Percentiles rank a stretch among this genome's conserved stretches.
Conservation (phyloP, 2,888 invertebrate genomes). For the Caenorhabditis drosophilae region DNA sequence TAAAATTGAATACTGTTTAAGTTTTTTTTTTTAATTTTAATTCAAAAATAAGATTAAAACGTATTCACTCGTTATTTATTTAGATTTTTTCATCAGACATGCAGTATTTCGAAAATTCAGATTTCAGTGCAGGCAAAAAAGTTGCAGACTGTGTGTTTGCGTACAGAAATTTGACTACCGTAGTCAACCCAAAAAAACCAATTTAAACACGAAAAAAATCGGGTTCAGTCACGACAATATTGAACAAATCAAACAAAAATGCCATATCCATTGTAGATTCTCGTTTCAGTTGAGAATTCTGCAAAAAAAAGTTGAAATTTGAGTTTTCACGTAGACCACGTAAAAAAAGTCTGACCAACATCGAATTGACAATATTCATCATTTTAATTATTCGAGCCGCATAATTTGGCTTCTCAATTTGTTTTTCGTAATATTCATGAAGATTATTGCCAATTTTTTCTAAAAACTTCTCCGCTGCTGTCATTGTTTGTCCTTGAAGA, state of each 20-base stretch:
- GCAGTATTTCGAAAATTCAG: too few species aligned
- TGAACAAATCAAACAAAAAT: slow-evolving; percentile 32
- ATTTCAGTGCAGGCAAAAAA: too few species aligned
- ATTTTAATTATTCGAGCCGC: slow-evolving; percentile 21
- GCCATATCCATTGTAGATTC: slow-evolving; percentile 28
- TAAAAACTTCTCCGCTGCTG: slow-evolving; percentile 22
- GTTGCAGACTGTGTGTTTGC: too few species aligned
- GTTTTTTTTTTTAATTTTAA: too few species aligned
- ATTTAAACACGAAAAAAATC: slow-evolving; percentile 32
- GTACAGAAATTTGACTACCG: too few species aligned
- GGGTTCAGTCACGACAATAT: slow-evolving; percentile 27
- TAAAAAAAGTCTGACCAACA: slow-evolving; percentile 20
- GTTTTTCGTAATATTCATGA: slow-evolving; percentile 18
- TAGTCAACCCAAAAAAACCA: too few species aligned
- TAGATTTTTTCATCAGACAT: too few species aligned
- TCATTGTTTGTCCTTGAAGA: slow-evolving; percentile 31
- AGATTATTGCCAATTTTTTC: slow-evolving; percentile 26
- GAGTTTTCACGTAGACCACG: too few species aligned
- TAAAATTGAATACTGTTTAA: too few species aligned
- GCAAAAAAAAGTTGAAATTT: slow-evolving; percentile 3
- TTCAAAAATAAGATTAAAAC: too few species aligned
- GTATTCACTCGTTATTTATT: too few species aligned
- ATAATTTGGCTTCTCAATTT: slow-evolving; percentile 7
- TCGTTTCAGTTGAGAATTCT: slow-evolving; percentile 21
- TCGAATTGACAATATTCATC: slow-evolving; percentile 34